A percentile compares a stretch with the other conserved stretches of the same genome.
Conservation (phyloP, 1,140 invertebrate species). For the Argopecten irradians region DNA sequence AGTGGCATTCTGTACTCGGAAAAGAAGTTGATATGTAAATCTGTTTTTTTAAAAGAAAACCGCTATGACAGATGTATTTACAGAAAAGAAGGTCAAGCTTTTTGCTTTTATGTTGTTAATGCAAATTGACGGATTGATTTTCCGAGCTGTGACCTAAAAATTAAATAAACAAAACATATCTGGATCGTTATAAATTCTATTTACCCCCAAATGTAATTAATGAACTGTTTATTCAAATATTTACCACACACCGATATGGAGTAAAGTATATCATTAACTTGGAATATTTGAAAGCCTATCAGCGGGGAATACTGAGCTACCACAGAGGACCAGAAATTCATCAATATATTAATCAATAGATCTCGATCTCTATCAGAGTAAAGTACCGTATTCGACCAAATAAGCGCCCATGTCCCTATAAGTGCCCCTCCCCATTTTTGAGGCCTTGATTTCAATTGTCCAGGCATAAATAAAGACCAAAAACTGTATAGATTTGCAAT, state of each 20-base stretch:
- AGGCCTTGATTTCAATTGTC: too few species aligned
- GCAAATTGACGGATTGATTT: not conserved
- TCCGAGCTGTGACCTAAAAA: not conserved
- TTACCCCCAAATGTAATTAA: not conserved
- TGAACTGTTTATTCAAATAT: not conserved
- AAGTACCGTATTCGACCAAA: too few species aligned
- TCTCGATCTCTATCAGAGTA: too few species aligned
- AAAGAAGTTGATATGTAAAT: not conserved
- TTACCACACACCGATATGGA: not conserved
- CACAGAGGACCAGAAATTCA: not conserved
- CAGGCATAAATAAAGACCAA: too few species aligned
- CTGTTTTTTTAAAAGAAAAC: too few species aligned
- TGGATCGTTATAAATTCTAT: not conserved
- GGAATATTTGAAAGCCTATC: not conserved
- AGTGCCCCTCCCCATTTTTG: too few species aligned
- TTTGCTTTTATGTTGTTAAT: not conserved
- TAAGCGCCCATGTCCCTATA: too few species aligned
- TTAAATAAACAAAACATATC: not conserved
- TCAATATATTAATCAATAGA: too few species aligned
- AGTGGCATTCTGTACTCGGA: too few species aligned
- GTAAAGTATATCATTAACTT: not conserved
- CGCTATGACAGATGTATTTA: not conserved
- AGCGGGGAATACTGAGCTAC: not conserved
- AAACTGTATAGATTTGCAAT: too few species aligned
- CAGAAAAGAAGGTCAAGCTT: not conserved